Base-by-base conservation (phyloP, 2,888 invertebrate genomes). In the Eupithecia inturbata region DNA sequence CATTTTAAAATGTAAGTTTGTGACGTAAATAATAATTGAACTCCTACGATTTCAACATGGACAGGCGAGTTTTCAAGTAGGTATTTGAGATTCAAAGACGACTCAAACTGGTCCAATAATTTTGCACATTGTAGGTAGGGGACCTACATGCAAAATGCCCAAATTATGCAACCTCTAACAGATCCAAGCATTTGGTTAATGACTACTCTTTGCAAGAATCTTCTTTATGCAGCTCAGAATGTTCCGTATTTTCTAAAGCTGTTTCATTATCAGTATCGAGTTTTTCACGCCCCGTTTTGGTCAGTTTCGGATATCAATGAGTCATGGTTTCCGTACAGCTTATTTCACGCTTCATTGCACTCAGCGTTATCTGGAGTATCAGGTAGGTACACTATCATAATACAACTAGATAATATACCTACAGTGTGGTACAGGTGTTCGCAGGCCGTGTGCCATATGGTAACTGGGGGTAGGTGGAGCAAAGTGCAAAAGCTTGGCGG, bases 271-370 rank as follows among this genome's bases (percentile, higher is more conserved):
- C 28, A 31, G 31, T 31, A 62, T 62, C 12, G 62, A 62, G 19
- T 62, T 62, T 19, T 62, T 62, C 31, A 62, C 62, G 62, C 31
- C 19, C 31, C 19, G 39, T 36, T 7, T 22, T 64, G 36, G 64
- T 22, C 22, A 22, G 66, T 66, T 22, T 45, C 70, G 33, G 41
- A 41, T 14, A 22, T 66, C 66, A 41, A 22, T 39, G 66, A 66
- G 39, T 66, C 66, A 66, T 62, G 16, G 31, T 67, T 26, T 67
- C 26, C 22, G n/a, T 69, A 57, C 64, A 74, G 70, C 73, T 79
- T 73, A 79, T 78, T 78, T 76, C 75, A 77, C 75, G 77, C 77
- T 57, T 73, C 69, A 76, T 60, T 73, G 75, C 73, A 28, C 69
- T 53, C 73, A 70, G 16, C 16, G 14, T 26, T 66, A 66, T 66